Evolutionary conservation across 2,113 vertebrate genomes (phyloP), one percentile per base, ranked within the genome.

Genomic region (Pygoscelis adeliae): DNA sequence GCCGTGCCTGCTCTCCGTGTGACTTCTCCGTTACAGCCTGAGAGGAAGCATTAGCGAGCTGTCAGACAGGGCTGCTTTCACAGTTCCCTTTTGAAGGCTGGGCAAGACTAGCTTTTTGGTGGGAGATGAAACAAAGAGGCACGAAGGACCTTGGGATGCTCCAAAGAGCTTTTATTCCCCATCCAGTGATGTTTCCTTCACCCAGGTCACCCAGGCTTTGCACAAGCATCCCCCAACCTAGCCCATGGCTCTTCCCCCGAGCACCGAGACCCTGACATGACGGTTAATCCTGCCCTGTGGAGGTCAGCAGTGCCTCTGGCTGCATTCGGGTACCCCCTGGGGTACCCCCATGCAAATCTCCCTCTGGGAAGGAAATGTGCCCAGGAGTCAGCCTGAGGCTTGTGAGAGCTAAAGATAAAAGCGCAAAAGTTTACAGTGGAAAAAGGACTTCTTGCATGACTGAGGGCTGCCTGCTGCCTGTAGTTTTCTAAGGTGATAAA

Each of bases 221-320:
- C 56, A 58, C 20, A 50, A 34, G 15, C 87, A 32, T 55, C 29
- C 7, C n/a, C 66, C 18, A 69, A 1, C 40, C 44, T 36, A 38
- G 11, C 38, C 25, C 0, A 2, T 30, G n/a, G 46, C n/a, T 69
- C 11, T 65, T 47, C 8, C 15, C 15, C 30, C 2, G 3, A 63
- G 20, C 69, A 44, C 9, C 1, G 2, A 61, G 56, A 44, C 18
- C 16, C 10, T 4, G 0, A 4, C 0, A 0, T 59, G 56, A 65
- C 17, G 23, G 6, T 82, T 73, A 80, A 61, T 38, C 50, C 53
- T 83, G 84, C 49, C 13, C 15, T 6, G 1, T 1, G 2, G 40
- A 47, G n/a, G 29, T 56, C 83, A 44, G 34, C 32, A 52, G 78
- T 11, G 8, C 40, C 2, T 2, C 11, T 95, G 83, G 26, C 30